Base-by-base conservation (phyloP, 2,888 invertebrate genomes). In the Emmelina monodactyla region DNA sequence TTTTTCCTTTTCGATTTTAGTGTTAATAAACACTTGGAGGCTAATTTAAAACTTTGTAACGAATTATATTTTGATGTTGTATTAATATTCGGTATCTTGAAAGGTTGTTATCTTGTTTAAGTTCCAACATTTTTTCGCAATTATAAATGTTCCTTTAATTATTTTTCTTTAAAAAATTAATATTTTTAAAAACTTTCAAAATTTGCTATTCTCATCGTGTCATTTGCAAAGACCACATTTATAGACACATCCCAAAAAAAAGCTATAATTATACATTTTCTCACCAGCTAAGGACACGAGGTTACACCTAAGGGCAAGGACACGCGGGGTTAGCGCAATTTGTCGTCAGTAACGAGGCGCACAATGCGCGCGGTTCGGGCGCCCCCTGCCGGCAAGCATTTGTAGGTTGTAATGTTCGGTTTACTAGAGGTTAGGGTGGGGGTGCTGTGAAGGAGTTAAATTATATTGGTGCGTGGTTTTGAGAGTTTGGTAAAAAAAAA, bases 301-400 rank as follows among this genome's bases (percentile, higher is more conserved):
- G n/a, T n/a, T n/a, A n/a, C n/a, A n/a, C n/a, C n/a, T 29, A 14
- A 29, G 29, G 10, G n/a, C n/a, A 11, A 14, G 13, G 29, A 29
- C 14, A 29, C 29, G 13, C 29, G 3, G 14, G 12, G n/a, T n/a
- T n/a, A n/a, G 29, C 11, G 44, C 46, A 38, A 54, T 52, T 69
- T 67, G 67, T 69, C 65, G 59, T 51, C 43, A 43, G 65, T 73
- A 71, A 73, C 69, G 66, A 72, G 70, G 68, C n/a, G n/a, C 62
- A 72, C 73, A 75, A 75, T 72, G 55, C 63, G 50, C 51, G 62
- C 62, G 62, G 59, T 63, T 59, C 58, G 64, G 69, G 51, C 45
- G 58, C 61, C 64, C 68, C 76, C 75, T 58, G 73, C 67, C 50
- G 65, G 45, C 50, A 41, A 50, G 53, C 71, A 73, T 73, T 73